A percentile compares a stretch with the other conserved stretches of the same genome.
phyloP scores from a whole-genome alignment of 2,113 vertebrate species.

The Eudyptes chrysolophus region DNA sequence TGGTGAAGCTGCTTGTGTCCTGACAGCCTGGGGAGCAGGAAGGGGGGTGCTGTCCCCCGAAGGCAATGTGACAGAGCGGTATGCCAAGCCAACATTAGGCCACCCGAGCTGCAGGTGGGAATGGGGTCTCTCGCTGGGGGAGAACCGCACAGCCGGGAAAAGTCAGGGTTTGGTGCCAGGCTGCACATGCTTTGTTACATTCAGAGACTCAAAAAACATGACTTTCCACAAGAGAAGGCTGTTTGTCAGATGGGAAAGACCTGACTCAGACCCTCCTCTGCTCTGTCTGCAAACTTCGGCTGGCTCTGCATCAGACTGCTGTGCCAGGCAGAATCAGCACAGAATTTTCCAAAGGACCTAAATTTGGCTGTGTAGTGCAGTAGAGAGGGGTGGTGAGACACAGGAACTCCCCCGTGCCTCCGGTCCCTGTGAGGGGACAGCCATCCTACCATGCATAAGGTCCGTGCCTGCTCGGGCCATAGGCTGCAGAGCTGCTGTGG shows the following conservation, averaged over 20 bases:
- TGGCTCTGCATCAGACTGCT: background rate
- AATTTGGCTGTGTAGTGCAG: fast-evolving
- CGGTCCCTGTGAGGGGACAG: fast-evolving
- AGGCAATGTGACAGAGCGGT: too few species aligned
- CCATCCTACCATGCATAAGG: fast-evolving
- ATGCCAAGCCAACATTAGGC: fast-evolving
- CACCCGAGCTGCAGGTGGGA: background rate
- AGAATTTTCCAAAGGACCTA: background rate
- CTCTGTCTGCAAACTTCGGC: fast-evolving
- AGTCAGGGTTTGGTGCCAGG: background rate
- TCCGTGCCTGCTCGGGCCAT: background rate
- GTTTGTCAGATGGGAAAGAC: fast-evolving
- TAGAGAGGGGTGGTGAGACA: fast-evolving
- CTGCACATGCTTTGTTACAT: fast-evolving
- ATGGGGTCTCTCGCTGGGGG: background rate
- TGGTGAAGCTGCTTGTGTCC: too few species aligned
- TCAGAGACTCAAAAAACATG: background rate
- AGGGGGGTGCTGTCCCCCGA: background rate
- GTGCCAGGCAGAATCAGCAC: background rate
- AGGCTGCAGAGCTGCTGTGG: background rate
- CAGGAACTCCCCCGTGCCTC: fast-evolving
- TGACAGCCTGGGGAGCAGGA: background rate
- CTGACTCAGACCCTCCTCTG: background rate
- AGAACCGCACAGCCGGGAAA: background rate
- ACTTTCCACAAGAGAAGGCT: fast-evolving